Percentiles rank a stretch among this genome's conserved stretches.
These are phyloP conservation scores for Acanthopleura granulata DNA, from an alignment of 2,888 invertebrate species.

Conservation along the genomic window DNA sequence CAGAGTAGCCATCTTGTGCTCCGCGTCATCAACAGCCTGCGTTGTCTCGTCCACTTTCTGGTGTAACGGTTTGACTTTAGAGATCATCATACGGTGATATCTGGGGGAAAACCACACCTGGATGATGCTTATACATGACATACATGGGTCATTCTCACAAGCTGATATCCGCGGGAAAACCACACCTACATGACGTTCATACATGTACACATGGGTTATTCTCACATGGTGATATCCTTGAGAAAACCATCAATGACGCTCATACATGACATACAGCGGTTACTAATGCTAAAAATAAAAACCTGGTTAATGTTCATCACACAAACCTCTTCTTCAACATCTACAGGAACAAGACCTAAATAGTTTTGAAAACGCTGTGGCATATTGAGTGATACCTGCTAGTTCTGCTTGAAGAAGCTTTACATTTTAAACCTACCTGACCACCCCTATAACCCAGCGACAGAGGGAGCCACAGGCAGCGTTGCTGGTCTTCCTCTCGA, in stretches of 20 bases:
- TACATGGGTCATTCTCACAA: too few relatives aligned
- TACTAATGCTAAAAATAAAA: too few relatives aligned
- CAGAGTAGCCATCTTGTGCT: constrained; percentile 66
- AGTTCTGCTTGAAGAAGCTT: too few relatives aligned
- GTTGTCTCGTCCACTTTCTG: constrained; percentile 68
- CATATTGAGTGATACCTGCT: neutral
- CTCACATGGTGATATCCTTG: too few relatives aligned
- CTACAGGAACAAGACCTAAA: neutral
- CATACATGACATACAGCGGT: too few relatives aligned
- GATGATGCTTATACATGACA: too few relatives aligned
- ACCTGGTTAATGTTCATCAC: too few relatives aligned
- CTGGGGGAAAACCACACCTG: constrained; percentile 41
- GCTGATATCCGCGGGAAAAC: too few relatives aligned
- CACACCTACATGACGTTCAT: neutral
- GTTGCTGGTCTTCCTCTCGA: constrained; percentile 61
- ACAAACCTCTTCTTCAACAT: neutral
- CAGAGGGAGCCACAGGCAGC: constrained; percentile 66
- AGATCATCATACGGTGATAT: constrained; percentile 69
- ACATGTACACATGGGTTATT: neutral
- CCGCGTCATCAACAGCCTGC: constrained; percentile 65
- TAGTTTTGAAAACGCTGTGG: neutral
- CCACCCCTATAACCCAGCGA: constrained; percentile 68
- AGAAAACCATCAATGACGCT: too few relatives aligned
- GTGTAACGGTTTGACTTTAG: constrained; percentile 68
- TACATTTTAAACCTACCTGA: constrained; percentile 42